Evolutionary conservation across 2,113 vertebrate genomes (phyloP), one percentile per base, ranked within the genome.

Genomic region (Nymphicus hollandicus): DNA sequence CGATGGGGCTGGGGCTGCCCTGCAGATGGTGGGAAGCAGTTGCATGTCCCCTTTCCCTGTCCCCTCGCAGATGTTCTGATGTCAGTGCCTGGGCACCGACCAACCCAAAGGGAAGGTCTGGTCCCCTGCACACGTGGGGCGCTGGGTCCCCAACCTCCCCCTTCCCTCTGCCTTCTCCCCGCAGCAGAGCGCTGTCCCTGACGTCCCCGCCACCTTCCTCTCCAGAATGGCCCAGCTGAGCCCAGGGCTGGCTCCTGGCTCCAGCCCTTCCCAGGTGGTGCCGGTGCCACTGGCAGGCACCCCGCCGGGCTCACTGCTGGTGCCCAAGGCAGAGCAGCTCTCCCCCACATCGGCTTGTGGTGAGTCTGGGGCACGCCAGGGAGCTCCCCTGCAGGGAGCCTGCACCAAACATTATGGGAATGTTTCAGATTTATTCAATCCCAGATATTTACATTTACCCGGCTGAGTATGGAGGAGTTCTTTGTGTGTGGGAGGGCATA

Each of bases 311-410:
- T 71, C 96, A 20, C 89, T 91, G 82, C 95, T 98, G 33, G 86
- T 98, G 73, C 99, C 99, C 88, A 99, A 99, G 97, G 98, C 96
- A 1, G 99, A 99, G 96, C 98, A 97, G 35, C 98, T 99, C 3
- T 99, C 99, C 6, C 99, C 99, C 5, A 98, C 98, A 1, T 98
- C 97, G 1, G 93, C 96, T 31, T 98, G 98, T 1, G 97, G 98
- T 91, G 97, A 99, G 93, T 95, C 44, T 87, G 65, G 43, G 35
- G 35, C 69, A 58, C 43, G 5, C 61, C 35, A 31, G 86, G 49
- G 20, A 55, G 27, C 70, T 58, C 78, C 65, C 53, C 60, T 77
- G 46, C 68, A 39, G 35, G 52, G 53, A 90, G 11, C 37, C 64
- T 25, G 49, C 63, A 27, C 25, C 47, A 65, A 88, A 46, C 6